phyloP scores from a whole-genome alignment of 1,140 invertebrate species.

The Melipona quadrifasciata region DNA sequence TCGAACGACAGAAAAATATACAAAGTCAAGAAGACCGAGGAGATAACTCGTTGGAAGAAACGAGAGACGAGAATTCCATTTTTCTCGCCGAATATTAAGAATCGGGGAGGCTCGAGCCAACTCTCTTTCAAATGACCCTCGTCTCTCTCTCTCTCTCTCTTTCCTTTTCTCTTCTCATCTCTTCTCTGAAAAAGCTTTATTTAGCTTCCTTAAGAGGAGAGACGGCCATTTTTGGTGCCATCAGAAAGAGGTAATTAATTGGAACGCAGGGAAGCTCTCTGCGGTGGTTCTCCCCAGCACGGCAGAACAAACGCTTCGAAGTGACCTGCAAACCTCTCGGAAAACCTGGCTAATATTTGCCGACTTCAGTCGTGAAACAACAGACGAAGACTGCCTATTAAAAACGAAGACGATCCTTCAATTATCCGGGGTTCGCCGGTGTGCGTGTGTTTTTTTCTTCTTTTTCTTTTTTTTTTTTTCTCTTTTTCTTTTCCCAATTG shows the following conservation, averaged over 20 bases:
- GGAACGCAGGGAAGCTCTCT: background rate
- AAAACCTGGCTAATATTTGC: constrained; percentile 11
- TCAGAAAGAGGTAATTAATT: background rate
- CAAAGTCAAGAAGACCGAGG: too few relatives aligned
- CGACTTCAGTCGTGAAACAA: background rate
- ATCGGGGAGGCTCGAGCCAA: background rate
- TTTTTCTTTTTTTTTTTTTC: too few relatives aligned
- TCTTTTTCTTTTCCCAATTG: too few relatives aligned
- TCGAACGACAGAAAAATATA: too few relatives aligned
- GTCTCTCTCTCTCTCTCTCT: too few relatives aligned
- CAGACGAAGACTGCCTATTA: background rate
- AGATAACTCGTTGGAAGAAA: too few relatives aligned
- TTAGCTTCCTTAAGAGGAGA: background rate
- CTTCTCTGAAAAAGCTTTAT: background rate
- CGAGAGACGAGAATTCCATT: too few relatives aligned
- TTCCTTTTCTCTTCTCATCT: too few relatives aligned
- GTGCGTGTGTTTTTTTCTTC: background rate
- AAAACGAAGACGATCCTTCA: background rate
- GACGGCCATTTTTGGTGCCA: background rate
- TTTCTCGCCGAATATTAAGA: too few relatives aligned
- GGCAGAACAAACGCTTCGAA: background rate
- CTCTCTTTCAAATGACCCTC: background rate
- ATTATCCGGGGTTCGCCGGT: background rate
- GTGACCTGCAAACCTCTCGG: background rate
- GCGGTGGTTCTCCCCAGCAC: background rate